phyloP scores from a whole-genome alignment of 2,113 vertebrate species.

The Lamprotornis superbus region DNA sequence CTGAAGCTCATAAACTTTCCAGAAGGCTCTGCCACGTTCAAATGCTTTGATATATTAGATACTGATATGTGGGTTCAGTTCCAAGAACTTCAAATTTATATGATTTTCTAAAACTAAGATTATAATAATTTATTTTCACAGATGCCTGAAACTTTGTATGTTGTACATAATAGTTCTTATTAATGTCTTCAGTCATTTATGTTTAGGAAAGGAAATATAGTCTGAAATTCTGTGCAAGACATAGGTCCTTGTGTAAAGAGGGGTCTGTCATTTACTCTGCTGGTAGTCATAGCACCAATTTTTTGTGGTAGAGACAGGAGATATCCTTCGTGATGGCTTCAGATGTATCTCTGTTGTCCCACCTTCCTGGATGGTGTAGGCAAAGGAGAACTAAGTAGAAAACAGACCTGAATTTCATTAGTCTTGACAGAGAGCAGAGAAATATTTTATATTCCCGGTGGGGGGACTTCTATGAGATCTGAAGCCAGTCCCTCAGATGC shows the following conservation, averaged over 20 bases:
- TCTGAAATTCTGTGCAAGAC: not conserved
- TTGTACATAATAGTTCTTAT: not conserved
- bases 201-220: not conserved
- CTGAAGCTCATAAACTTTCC: not conserved
- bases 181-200: not conserved
- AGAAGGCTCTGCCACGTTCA: not conserved
- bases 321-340: not conserved
- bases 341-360: not conserved
- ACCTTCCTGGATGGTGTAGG: not conserved
- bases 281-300: not conserved
- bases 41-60: not conserved
- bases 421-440: not conserved
- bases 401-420: not conserved
- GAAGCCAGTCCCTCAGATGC: not conserved
- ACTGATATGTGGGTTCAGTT: not conserved
- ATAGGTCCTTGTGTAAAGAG: not conserved
- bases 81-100: not conserved
- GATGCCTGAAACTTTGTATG: not conserved
- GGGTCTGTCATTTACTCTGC: not conserved
- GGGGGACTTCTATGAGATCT: not conserved
- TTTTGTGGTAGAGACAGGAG: not conserved
- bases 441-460: not conserved
- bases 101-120: not conserved
- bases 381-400: not conserved
- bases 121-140: not conserved